Evolutionary conservation across 2,113 vertebrate genomes (phyloP).

Genomic region (Chroicocephalus ridibundus): DNA sequence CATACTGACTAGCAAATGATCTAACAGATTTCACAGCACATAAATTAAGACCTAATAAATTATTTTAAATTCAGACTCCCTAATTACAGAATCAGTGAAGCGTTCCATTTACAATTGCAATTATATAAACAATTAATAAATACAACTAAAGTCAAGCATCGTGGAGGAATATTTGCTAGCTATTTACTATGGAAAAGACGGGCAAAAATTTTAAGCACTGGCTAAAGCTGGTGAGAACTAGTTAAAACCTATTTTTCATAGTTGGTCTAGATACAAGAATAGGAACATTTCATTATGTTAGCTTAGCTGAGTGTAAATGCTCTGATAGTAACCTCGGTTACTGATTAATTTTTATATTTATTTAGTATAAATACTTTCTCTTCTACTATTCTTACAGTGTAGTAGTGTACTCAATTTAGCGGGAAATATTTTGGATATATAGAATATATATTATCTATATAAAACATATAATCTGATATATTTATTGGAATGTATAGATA

Average conservation of each 20-base stretch:
- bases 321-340: background rate
- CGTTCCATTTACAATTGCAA: slow-evolving; percentile 62
- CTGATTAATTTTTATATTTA: background rate
- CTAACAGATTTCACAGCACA: slow-evolving; percentile 86
- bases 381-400: background rate
- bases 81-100: slow-evolving; percentile 72
- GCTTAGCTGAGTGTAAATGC: background rate
- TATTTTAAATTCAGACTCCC: slow-evolving; percentile 71
- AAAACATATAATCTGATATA: background rate
- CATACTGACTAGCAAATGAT: slow-evolving; percentile 82
- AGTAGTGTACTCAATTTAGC: background rate
- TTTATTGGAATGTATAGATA: background rate
- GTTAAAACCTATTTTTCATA: background rate
- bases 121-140: slow-evolving; percentile 70
- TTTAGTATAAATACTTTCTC: background rate
- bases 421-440: background rate
- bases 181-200: background rate
- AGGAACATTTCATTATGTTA: background rate
- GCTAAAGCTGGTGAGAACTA: background rate
- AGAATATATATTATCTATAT: background rate
- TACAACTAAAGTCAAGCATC: background rate
- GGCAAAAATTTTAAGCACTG: background rate
- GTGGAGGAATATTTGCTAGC: background rate
- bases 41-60: slow-evolving; percentile 83
- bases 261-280: background rate